Evolutionary conservation across 2,797 vertebrate genomes (phyloP), one percentile per base, ranked within the genome.

Genomic region (Sciurus vulgaris): DNA sequence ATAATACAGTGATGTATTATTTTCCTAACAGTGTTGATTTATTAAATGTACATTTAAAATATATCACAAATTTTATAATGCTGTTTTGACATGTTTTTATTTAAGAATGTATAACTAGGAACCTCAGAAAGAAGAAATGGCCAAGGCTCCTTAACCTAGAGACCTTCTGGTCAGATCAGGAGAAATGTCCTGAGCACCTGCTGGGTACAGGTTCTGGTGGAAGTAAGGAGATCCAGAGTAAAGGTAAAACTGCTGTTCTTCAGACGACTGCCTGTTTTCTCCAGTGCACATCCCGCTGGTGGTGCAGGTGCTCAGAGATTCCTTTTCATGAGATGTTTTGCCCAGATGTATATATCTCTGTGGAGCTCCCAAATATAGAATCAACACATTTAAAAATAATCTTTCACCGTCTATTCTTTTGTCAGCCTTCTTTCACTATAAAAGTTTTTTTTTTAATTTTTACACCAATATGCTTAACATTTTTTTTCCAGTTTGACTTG

Each of bases 351-450:
- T 67, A 5, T 56, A 28, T 89, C 83, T 92, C 92, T 56, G 47
- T 78, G 65, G 61, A 44, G 44, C 30, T 87, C 93, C 76, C 91
- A 93, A 89, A 76, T 95, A 79, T 24, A 91, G 82, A 65, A 5
- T 63, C 74, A 81, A 77, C 41, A 93, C 51, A 93, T 76, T 95
- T 95, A 69, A 87, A 97, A 85, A 89, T 81, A 77, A 82, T 67
- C 30, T 78, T 91, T 94, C 81, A 79, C 22, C 10, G 30, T 44
- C 61, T 89, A 44, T 78, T 83, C 30, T 89, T 87, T 35, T 12
- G 44, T 89, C 85, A 65, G 0, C 82, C 49, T 22, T 47, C 54
- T 94, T 91, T 74, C 78, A 51, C 49, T 93, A 11, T 95, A 86
- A 84, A 74, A 86, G 10, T 81, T 87, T 86, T 94, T 49, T 22